Base-by-base conservation (phyloP, 2,113 vertebrate species). In the Entosphenus tridentatus region DNA sequence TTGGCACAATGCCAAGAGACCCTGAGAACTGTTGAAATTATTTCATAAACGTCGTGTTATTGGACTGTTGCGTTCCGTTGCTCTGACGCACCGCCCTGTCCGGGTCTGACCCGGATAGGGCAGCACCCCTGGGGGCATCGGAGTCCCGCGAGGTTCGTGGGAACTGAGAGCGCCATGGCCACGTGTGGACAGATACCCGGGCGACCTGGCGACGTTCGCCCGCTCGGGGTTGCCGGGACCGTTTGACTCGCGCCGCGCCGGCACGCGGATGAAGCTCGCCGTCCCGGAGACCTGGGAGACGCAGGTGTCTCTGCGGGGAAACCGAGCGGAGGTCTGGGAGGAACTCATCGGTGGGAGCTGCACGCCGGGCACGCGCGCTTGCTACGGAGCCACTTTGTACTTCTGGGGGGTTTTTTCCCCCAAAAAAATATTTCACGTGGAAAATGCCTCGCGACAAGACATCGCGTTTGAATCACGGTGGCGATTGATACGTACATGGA, bases 281-380 rank as follows among this genome's bases (percentile, higher is more conserved):
- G 74, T 73, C 62, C 83, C 83, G 0, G 77, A 83, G 69, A 88
- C 86, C 0, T 89, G 87, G 88, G 87, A 92, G 1, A 78, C 81
- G 6, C 78, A 78, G 70, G 77, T 92, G 69, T 85, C 84, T 71
- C 74, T 58, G 54, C 73, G 75, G 17, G 87, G 87, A 54, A 90
- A 87, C 80, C 82, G 76, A 17, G 82, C 83, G 2, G 56, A 74
- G 0, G 82, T 81, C 57, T 90, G 88, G 88, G 85, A 88, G 71
- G 77, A 77, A 2, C 84, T 92, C 69, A 86, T 92, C 1, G 87
- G 88, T 92, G 59, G 11, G 71, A 39, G 39, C 4, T 10, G 10
- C 56, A 10, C 67, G 12, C 18, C 67, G 14, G 67, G n/a, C 3
- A 39, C 39, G 39, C 39, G 39, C 39, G 39, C 39, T 39, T 39